Conservation (phyloP, 2,888 invertebrate species). For the Nasonia oneida region DNA sequence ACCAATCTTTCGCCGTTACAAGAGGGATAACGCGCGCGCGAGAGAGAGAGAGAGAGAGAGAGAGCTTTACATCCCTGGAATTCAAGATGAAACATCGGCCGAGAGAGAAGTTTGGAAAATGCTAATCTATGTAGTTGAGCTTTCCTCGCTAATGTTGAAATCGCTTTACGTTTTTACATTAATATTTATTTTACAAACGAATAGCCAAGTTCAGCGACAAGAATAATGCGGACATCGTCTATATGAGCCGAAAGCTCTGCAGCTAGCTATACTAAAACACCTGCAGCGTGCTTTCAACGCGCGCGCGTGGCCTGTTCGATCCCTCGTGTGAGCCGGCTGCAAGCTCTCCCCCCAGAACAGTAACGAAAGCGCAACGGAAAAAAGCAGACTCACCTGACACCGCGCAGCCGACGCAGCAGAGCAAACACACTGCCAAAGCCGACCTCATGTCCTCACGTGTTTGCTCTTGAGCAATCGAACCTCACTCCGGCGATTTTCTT, state of each 20-base stretch:
- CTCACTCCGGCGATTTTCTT: background rate
- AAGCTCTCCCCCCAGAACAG: background rate
- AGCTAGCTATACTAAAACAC: conserved; percentile 50
- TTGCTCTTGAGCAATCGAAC: conserved; percentile 49
- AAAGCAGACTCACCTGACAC: conserved; percentile 67
- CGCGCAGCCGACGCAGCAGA: conserved; percentile 65
- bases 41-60: no score
- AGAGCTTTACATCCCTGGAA: no score
- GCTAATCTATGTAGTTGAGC: no score
- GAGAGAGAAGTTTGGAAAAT: no score
- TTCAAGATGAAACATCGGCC: no score
- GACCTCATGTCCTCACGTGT: conserved; percentile 62
- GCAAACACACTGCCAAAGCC: conserved; percentile 66
- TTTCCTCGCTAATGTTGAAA: no score
- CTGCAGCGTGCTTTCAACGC: conserved; percentile 32
- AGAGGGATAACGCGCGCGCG: no score
- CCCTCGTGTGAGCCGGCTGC: background rate
- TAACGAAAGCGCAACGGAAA: background rate
- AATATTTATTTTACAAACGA: no score
- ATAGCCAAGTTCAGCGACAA: no score
- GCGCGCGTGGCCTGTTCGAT: conserved; percentile 56
- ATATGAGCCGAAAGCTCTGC: background rate
- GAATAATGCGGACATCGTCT: no score
- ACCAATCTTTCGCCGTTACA: no score
- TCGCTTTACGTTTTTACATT: no score